phyloP scores from a whole-genome alignment of 2,888 invertebrate species.

The Limnephilus auricula region DNA sequence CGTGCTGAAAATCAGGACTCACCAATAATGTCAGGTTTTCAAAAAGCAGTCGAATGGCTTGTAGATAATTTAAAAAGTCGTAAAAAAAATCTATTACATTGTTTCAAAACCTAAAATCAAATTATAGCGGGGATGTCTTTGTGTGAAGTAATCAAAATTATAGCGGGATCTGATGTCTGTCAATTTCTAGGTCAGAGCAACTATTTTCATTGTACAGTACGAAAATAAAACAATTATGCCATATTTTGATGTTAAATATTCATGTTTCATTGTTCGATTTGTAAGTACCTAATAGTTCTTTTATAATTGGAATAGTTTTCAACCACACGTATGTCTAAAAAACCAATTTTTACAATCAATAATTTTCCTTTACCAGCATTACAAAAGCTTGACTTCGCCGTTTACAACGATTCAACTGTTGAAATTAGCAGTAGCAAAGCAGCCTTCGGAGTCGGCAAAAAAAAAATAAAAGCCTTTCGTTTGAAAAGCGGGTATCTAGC shows the following conservation, averaged over 20 bases:
- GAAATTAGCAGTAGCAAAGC: not conserved
- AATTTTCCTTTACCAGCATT: not conserved
- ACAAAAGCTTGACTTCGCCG: not conserved
- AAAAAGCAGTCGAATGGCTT: not conserved
- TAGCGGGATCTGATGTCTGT: too few species aligned
- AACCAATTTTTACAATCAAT: not conserved
- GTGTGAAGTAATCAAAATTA: too few species aligned
- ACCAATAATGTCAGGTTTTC: not conserved
- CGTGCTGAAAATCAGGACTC: not conserved
- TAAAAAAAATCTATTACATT: too few species aligned
- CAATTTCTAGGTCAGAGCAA: too few species aligned
- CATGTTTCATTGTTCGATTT: too few species aligned
- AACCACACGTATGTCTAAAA: not conserved
- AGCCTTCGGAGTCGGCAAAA: not conserved
- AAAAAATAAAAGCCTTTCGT: slow-evolving; percentile 3
- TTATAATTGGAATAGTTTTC: not conserved
- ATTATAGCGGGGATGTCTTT: too few species aligned
- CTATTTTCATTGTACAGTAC: too few species aligned
- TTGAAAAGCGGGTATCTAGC: slow-evolving; percentile 1
- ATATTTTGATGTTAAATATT: too few species aligned
- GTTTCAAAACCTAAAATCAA: too few species aligned
- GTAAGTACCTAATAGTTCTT: too few species aligned
- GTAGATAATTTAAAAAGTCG: too few species aligned
- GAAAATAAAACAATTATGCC: too few species aligned
- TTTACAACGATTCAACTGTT: not conserved